phyloP scores from a whole-genome alignment of 2,888 invertebrate genomes.

The Andrena chrysosceles region DNA sequence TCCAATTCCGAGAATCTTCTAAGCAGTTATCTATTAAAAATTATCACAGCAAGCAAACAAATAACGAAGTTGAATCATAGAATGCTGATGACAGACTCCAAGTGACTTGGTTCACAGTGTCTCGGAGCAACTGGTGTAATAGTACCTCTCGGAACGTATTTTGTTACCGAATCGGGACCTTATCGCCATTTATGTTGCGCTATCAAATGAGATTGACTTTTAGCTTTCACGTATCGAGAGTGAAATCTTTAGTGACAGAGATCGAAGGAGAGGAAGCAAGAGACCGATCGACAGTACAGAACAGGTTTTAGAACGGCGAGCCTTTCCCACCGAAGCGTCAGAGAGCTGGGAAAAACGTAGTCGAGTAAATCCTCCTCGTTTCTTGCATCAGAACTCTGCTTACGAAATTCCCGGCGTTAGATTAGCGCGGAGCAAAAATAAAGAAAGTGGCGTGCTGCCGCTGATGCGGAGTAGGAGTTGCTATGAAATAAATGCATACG shows the following conservation, averaged over 20 bases:
- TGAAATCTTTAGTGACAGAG: background rate
- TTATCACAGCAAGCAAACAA: background rate
- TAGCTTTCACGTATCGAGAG: background rate
- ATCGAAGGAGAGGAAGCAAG: background rate
- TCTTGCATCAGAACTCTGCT: slow-evolving; percentile 66
- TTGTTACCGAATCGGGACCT: background rate
- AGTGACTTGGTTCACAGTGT: background rate
- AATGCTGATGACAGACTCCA: background rate
- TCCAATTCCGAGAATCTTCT: too few relatives aligned
- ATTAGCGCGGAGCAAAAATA: slow-evolving; percentile 35
- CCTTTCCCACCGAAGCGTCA: background rate
- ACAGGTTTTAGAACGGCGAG: background rate
- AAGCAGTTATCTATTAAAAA: too few relatives aligned
- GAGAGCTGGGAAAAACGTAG: slow-evolving; percentile 29
- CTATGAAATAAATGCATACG: background rate
- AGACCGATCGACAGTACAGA: background rate
- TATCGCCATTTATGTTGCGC: background rate
- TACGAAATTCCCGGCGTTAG: slow-evolving; percentile 52
- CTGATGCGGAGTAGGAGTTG: slow-evolving; percentile 32
- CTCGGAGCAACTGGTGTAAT: background rate
- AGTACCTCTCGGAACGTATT: background rate
- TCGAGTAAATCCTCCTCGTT: slow-evolving; percentile 39
- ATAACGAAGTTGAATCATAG: background rate
- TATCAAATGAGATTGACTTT: background rate
- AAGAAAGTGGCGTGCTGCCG: slow-evolving; percentile 44